Base-by-base conservation (phyloP, 2,113 vertebrate species). In the Psilopsiagon aymara region DNA sequence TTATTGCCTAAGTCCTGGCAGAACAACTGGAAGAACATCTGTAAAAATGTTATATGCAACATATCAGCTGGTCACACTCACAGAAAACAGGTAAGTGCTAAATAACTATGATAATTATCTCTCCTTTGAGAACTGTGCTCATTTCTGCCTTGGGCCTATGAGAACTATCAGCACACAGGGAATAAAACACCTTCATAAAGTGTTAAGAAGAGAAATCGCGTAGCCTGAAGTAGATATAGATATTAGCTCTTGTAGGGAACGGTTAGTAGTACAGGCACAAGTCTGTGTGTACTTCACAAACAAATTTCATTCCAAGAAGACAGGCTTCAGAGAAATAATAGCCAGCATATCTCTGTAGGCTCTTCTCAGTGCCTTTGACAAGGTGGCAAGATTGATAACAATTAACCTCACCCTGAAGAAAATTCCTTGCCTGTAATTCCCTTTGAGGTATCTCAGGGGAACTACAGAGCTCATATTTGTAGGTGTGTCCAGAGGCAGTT, bases 311-410 rank as follows among this genome's bases (percentile, higher is more conserved):
- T 84, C 47, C 19, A 75, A 82, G 39, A 24, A 66, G 43, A 55
- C 62, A 9, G 24, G 10, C 39, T 85, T 76, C 41, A 82, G 47
- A 88, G 43, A 68, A 93, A 76, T 84, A 94, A 69, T 64, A 82
- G 23, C 31, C 47, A 85, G n/a, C 8, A n/a, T 0, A 27, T 35
- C 52, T 85, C 68, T 86, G 41, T 68, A 44, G 71, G 76, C 24
- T 91, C 17, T 62, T 92, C 64, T 77, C 62, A 55, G 52, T 21
- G 75, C 13, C 28, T 79, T 88, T 91, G 63, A 77, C 91, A 94
- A 88, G 29, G 41, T 83, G 89, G 71, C 52, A 88, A 76, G 62
- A 92, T 19, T 75, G 88, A 79, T 95, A 94, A 85, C 31, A 93
- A 76, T 62, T 76, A 86, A 73, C 15, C 33, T 88, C 23, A 83